Percentiles rank a stretch among this genome's conserved stretches.
Evolutionary conservation across 1,140 invertebrate species (phyloP).

Genomic region (Arion vulgaris): DNA sequence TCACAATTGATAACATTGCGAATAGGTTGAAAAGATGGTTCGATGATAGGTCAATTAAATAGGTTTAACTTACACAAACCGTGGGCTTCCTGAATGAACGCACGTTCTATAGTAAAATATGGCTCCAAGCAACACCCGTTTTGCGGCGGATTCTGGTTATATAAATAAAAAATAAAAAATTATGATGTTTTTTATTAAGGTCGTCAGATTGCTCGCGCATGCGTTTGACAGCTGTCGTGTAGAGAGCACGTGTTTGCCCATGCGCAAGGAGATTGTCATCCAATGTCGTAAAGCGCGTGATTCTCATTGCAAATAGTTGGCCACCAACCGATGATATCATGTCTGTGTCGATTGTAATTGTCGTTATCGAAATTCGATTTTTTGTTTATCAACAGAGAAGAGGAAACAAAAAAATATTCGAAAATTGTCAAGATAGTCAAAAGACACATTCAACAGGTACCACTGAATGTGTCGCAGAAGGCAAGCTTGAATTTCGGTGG

Average conservation of each 20-base stretch:
- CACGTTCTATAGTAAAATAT: background rate
- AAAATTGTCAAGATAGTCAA: too few relatives aligned
- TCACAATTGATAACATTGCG: too few relatives aligned
- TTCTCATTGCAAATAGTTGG: background rate
- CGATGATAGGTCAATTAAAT: too few relatives aligned
- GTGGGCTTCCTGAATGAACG: too few relatives aligned
- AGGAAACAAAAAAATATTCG: too few relatives aligned
- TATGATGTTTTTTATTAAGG: background rate
- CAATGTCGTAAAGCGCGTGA: background rate
- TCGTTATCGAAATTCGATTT: too few relatives aligned
- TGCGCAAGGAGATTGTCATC: background rate
- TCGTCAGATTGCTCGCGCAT: background rate
- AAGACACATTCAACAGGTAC: too few relatives aligned
- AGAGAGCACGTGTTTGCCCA: background rate
- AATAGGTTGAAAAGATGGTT: too few relatives aligned
- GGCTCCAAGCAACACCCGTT: background rate
- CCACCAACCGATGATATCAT: background rate
- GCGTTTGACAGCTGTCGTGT: slow-evolving; percentile 7
- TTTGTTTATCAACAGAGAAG: too few relatives aligned
- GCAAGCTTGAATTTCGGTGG: too few relatives aligned
- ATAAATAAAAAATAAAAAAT: background rate
- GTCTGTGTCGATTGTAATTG: background rate
- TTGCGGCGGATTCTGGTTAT: background rate
- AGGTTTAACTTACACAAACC: too few relatives aligned
- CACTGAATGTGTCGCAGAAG: too few relatives aligned